Base-by-base conservation (phyloP, 2,797 vertebrate species). In the Orestias chungarensis region DNA sequence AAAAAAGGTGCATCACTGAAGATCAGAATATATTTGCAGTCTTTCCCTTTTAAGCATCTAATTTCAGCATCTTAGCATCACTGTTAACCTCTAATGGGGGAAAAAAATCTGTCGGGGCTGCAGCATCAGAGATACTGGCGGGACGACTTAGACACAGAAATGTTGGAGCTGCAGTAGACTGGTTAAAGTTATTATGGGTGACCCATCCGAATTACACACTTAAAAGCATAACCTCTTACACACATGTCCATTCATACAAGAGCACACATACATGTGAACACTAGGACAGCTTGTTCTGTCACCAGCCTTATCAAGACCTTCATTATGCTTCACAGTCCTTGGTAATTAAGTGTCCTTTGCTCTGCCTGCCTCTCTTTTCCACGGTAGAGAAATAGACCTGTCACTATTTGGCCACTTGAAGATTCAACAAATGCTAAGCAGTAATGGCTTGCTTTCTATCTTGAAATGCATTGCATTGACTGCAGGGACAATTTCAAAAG, bases 11-110 rank as follows among this genome's bases (percentile, higher is more conserved):
- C 81, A 89, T 87, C 87, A 76, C 81, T 94, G 88, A 95, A 94
- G 94, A 96, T 95, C 95, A 96, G n/a, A 96, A 95, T 96, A 96
- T 96, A 96, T 95, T 96, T 95, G 93, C 93, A 95, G 95, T 96
- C 95, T 96, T 97, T 97, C 97, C 94, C 93, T 96, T 95, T 96
- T 95, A 97, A 97, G 96, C 95, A 96, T 96, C 96, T 97, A 85
- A 96, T 97, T 96, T 97, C 94, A 93, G 92, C 92, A 95, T 79
- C 95, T 94, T 97, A 96, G 96, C 95, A 95, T 94, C 91, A 96
- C 96, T 96, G 97, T 97, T 97, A 98, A 97, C 96, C 96, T 91
- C 89, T 92, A 94, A 93, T 93, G 90, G 91, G 38, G 38, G 9
- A 38, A 38, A 38, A 38, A 38, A 38, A 38, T 93, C 94, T 95